Conservation (phyloP, 2,888 invertebrate species). For the Doris montereyensis region DNA sequence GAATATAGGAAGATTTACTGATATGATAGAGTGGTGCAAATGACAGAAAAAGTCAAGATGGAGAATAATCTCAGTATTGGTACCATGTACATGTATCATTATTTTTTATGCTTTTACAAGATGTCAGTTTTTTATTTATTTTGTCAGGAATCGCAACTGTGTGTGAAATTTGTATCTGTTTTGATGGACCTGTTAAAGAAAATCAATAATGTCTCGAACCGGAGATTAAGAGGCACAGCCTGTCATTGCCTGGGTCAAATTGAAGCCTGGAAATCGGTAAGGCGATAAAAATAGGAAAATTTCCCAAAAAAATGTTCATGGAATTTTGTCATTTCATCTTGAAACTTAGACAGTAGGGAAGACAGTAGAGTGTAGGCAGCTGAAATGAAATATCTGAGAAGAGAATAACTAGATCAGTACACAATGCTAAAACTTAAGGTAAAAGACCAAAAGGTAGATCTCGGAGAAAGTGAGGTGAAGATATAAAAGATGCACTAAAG, state of each 20-base stretch:
- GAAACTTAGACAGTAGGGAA: no score
- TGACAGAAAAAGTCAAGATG: no score
- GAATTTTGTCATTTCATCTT: not conserved
- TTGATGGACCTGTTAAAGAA: slow-evolving; percentile 49
- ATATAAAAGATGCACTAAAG: no score
- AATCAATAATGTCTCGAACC: slow-evolving; percentile 55
- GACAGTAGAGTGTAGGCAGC: no score
- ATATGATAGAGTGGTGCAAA: no score
- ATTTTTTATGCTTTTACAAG: slow-evolving; percentile 6
- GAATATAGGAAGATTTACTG: not conserved
- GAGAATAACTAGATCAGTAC: no score
- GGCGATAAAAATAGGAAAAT: slow-evolving; percentile 29
- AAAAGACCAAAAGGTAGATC: no score
- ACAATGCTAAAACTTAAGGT: no score
- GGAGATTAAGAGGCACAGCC: slow-evolving; percentile 53
- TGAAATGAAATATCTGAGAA: no score
- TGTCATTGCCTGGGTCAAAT: slow-evolving; percentile 62
- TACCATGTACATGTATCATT: no score
- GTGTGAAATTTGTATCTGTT: slow-evolving; percentile 47
- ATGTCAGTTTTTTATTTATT: not conserved
- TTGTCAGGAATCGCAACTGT: slow-evolving; percentile 50
- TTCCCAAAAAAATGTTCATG: not conserved
- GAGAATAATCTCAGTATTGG: no score
- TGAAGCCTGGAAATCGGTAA: slow-evolving; percentile 59
- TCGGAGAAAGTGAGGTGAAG: no score